phyloP scores from a whole-genome alignment of 2,888 invertebrate species.

The Microchrysa polita region DNA sequence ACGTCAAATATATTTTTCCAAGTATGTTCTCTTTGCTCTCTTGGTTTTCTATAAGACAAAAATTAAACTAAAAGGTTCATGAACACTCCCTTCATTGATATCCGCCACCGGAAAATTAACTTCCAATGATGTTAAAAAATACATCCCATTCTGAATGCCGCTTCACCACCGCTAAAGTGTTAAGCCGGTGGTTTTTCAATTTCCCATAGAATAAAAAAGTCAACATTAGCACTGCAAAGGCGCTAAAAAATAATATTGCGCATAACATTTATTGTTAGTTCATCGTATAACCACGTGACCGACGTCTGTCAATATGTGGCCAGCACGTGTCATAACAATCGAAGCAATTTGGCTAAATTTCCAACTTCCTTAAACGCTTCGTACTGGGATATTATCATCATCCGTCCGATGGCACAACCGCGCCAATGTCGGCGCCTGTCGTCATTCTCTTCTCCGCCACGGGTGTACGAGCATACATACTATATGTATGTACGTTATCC shows the following conservation, averaged over 20 bases:
- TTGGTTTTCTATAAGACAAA: too few species aligned
- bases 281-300: slow-evolving; percentile 46
- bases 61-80: too few species aligned
- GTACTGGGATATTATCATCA: slow-evolving; percentile 34
- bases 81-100: too few species aligned
- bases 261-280: slow-evolving; percentile 33
- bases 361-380: slow-evolving; percentile 51
- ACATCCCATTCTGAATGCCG: not conserved
- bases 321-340: slow-evolving; percentile 60
- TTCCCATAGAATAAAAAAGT: slow-evolving; percentile 33
- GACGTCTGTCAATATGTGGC: slow-evolving; percentile 54
- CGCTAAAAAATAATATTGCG: slow-evolving; percentile 36
- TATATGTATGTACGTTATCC: not conserved
- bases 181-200: slow-evolving; percentile 48
- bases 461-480: too few species aligned
- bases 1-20: too few species aligned
- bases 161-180: slow-evolving; percentile 43
- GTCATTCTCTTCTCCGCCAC: not conserved
- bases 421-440: slow-evolving; percentile 5
- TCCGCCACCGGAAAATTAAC: slow-evolving; percentile 17
- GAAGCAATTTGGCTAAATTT: slow-evolving; percentile 57
- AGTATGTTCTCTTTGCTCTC: too few species aligned
- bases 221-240: slow-evolving; percentile 25
- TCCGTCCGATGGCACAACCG: not conserved
- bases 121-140: not conserved